Evolutionary conservation across 2,797 vertebrate species (phyloP), one percentile per base, ranked within the genome.

Genomic region (Luscinia megarhynchos): DNA sequence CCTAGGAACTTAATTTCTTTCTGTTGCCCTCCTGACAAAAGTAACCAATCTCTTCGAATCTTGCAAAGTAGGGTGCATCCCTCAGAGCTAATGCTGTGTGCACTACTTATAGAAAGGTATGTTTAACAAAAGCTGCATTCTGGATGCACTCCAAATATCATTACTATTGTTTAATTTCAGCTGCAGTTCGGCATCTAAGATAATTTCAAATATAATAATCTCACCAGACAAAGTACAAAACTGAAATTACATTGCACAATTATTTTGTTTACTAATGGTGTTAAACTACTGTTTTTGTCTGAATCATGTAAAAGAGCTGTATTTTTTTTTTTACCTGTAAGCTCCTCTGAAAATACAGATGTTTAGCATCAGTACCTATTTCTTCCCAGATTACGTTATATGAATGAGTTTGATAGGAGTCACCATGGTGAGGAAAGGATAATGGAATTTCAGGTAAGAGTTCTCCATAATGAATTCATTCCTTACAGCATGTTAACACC

Each of bases 141-240:
- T 97, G 97, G 95, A 96, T 80, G 89, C 72, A 63, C 62, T 97
- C 94, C 96, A 96, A 95, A 93, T 95, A 96, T 94, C 91, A 88
- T 95, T 86, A 75, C 94, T 93, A 89, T 95, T 97, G 95, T 96
- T 97, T 97, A 96, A 97, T 98, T 97, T 96, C 93, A 96, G 73
- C 58, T 95, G 82, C 66, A 85, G 92, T 95, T 96, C 62, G 62
- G 83, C 79, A 95, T 97, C 97, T 97, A 96, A 96, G 76, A 76
- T 94, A 74, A 92, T 94, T 96, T 97, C 96, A 97, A 84, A 94
- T 92, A 96, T 67, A 87, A 93, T 97, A 93, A 97, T 97, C 94
- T 95, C 88, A 95, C 87, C 89, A 96, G 95, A 95, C 95, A 97
- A 97, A 98, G 95, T 89, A 82, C 78, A 95, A 96, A 95, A 83